Percentiles rank a stretch among this genome's conserved stretches.
Conservation (phyloP, 2,797 vertebrate species). For the Delichon dasypus region DNA sequence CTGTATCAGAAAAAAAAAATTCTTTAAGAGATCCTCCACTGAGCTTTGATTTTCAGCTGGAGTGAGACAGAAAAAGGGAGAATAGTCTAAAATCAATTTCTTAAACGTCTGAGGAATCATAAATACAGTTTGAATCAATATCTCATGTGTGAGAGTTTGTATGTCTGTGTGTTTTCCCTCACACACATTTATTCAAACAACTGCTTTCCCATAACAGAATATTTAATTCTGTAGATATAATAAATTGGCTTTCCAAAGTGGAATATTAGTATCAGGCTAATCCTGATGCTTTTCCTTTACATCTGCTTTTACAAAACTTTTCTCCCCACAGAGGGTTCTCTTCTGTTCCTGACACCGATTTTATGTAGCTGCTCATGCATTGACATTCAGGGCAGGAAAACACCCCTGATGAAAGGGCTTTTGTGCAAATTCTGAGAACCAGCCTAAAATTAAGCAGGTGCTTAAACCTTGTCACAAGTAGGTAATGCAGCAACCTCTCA, state of each 20-base stretch:
- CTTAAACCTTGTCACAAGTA: background rate
- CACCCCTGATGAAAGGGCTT: background rate
- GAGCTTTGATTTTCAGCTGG: conserved; percentile 74
- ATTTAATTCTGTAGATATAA: conserved; percentile 42
- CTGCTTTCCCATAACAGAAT: conserved; percentile 64
- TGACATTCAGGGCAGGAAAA: background rate
- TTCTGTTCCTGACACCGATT: background rate
- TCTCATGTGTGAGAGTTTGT: conserved; percentile 26
- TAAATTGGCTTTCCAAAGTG: conserved; percentile 50
- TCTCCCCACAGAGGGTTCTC: background rate
- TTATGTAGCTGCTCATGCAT: background rate
- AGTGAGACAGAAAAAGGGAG: conserved; percentile 49
- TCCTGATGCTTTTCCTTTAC: background rate
- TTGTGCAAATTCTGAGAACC: background rate
- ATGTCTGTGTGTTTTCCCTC: background rate
- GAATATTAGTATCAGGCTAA: background rate
- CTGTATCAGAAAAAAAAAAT: conserved; percentile 26
- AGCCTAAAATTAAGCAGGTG: background rate
- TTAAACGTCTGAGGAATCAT: conserved; percentile 73
- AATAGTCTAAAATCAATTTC: conserved; percentile 69
- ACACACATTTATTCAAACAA: conserved; percentile 61
- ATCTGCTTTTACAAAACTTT: background rate
- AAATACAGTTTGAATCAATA: conserved; percentile 76
- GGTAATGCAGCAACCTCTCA: background rate
- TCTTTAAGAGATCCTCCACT: conserved; percentile 45